Base-by-base conservation (phyloP, 2,888 invertebrate genomes). In the Brachylomia viminalis region DNA sequence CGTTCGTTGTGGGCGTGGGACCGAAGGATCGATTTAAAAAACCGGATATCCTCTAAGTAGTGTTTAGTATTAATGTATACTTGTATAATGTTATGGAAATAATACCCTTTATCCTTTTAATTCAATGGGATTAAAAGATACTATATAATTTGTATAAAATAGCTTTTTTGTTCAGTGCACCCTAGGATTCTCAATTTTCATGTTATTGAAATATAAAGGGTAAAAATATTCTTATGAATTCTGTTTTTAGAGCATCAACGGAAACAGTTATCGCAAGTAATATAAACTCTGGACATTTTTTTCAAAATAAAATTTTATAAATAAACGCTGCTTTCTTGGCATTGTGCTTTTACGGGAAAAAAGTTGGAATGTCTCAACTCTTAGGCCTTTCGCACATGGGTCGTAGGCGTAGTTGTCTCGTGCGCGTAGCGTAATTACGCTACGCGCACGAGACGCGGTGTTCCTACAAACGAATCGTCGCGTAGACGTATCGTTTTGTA, bases 41-140 rank as follows among this genome's bases (percentile, higher is more conserved):
- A 92, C 94, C 95, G 95, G 95, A 96, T 95, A 94, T 95, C 95
- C 95, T 92, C 81, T 88, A n/a, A n/a, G n/a, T n/a, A 89, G 88
- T 84, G 89, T 92, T 93, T 91, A 92, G 92, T 92, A 92, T 92
- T 92, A 91, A 90, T 91, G 85, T 88, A 88, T 89, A 82, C 76
- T 75, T 81, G 90, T 90, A 83, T 87, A 89, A 89, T 88, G 84
- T 88, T 87, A 90, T 88, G 86, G 86, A 81, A 88, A 89, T 85
- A 84, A 83, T 86, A 86, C 84, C 78, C 75, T 85, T 88, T 88
- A 86, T 87, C 82, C 82, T 84, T 81, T 84, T 84, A 87, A 88
- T 86, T 85, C 81, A 81, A 86, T 84, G 70, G 84, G 80, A 87
- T 86, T 87, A 83, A 69, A 83, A 78, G 84, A 86, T 86, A 87